Evolutionary conservation across 2,113 vertebrate genomes (phyloP), one percentile per base, ranked within the genome.

Genomic region (Rana temporaria): DNA sequence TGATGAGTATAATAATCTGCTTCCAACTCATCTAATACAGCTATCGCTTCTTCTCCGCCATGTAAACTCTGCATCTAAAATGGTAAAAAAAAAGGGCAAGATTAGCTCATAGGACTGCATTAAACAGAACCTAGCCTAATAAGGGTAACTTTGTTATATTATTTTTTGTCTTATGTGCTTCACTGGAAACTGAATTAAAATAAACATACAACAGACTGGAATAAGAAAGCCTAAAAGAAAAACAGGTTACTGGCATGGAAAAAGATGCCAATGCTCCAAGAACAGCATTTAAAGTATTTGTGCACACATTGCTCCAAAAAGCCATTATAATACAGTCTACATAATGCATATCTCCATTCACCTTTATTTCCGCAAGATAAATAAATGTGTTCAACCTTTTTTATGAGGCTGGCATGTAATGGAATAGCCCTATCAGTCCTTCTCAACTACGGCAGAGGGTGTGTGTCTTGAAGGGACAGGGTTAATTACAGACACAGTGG

Each of bases 1-100:
- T 99, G 97, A 30, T 99, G 84, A 85, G 96, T 94, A n/a, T 99
- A 99, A 91, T 98, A 99, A 86, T 97, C 95, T 66, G 95, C 91
- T 93, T 99, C 98, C 89, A 99, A 90, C 85, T 96, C 94, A 88
- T 99, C 96, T 90, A 99, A 87, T 32, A 91, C 95, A 59, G 91
- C 92, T 89, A 99, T 94, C 15, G 97, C 97, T 70, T 98, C 98
- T 85, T 95, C 94, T 3, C 98, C 97, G 2, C 90, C 96, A 79
- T 96, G 94, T 85, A 99, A 92, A 80, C 92, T 94, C 90, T 97
- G 96, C 97, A 99, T 99, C 98, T 99, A 85, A 69, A 82, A 56
- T 7, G 16, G 53, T 48, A 34, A 1, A 68, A 53, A 6, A 30
- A 6, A 65, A 18, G n/a, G n/a, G 15, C 0, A 17, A 2, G 16